Conservation (phyloP, 2,113 vertebrate genomes). For the Balaeniceps rex region DNA sequence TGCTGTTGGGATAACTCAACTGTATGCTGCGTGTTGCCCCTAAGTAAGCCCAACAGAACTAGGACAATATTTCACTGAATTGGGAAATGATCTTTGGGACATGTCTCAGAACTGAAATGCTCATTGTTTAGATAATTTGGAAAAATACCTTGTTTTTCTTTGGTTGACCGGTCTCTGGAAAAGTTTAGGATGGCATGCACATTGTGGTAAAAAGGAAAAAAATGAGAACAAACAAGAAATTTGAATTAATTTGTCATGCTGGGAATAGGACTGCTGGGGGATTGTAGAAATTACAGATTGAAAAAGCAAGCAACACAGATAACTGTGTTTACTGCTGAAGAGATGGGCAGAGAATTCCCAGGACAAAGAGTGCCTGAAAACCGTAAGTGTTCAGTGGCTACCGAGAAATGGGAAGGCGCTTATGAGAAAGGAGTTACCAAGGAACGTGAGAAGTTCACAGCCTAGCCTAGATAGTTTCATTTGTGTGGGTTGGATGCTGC, state of each 20-base stretch:
- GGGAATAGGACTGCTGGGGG: neutral
- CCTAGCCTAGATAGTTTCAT: neutral
- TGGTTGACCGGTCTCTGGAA: constrained; percentile 15
- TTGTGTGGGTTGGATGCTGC: neutral
- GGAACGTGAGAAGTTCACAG: neutral
- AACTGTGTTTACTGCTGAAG: neutral
- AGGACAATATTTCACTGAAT: neutral
- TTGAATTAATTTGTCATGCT: neutral
- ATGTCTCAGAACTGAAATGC: neutral
- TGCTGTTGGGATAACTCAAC: neutral
- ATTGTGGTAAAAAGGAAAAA: constrained; percentile 22
- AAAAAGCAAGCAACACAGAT: neutral
- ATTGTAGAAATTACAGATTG: neutral
- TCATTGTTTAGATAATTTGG: constrained; percentile 11
- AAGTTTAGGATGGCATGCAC: constrained; percentile 23
- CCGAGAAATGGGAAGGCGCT: neutral
- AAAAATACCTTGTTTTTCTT: constrained; percentile 38
- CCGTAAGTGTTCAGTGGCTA: neutral
- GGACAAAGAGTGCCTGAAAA: neutral
- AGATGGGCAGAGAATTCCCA: neutral
- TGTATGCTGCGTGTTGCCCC: neutral
- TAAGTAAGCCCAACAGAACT: neutral
- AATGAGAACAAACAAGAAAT: constrained; percentile 22
- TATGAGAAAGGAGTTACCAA: neutral
- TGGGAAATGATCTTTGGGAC: neutral